phyloP scores from a whole-genome alignment of 2,797 vertebrate species.

The Sorex maritimensis region DNA sequence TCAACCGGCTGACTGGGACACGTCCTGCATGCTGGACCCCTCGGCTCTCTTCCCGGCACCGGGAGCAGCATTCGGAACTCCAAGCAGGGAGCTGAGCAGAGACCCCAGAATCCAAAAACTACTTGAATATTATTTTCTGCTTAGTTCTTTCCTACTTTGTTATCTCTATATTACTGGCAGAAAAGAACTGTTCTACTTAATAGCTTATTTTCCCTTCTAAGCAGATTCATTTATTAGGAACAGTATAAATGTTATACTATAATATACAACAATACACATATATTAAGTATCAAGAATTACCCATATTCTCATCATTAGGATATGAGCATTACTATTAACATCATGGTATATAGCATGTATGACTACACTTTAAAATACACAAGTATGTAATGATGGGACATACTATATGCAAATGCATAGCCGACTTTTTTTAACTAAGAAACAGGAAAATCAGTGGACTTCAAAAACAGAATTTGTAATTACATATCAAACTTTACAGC shows the following conservation, averaged over 20 bases:
- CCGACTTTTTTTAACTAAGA: conserved; percentile 22
- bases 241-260: background rate
- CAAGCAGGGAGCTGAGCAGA: too few relatives aligned
- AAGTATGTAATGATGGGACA: background rate
- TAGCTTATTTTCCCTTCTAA: conserved; percentile 44
- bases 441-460: background rate
- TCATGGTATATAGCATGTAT: background rate
- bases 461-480: conserved; percentile 45
- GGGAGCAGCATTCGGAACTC: too few relatives aligned
- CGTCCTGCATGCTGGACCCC: too few relatives aligned
- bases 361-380: conserved; percentile 46
- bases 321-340: conserved; percentile 46
- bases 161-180: conserved; percentile 6
- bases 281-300: conserved; percentile 21
- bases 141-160: conserved; percentile 53
- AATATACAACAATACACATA: background rate
- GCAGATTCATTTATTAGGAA: conserved; percentile 41
- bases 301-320: background rate
- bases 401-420: background rate
- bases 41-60: too few relatives aligned
- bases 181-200: conserved; percentile 28
- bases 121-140: background rate
- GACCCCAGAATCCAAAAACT: too few relatives aligned
- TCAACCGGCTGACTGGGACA: too few relatives aligned
- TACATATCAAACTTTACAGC: conserved; percentile 7